Evolutionary conservation across 2,888 invertebrate species (phyloP), one percentile per base, ranked within the genome.

Genomic region (Parnassius orleans): DNA sequence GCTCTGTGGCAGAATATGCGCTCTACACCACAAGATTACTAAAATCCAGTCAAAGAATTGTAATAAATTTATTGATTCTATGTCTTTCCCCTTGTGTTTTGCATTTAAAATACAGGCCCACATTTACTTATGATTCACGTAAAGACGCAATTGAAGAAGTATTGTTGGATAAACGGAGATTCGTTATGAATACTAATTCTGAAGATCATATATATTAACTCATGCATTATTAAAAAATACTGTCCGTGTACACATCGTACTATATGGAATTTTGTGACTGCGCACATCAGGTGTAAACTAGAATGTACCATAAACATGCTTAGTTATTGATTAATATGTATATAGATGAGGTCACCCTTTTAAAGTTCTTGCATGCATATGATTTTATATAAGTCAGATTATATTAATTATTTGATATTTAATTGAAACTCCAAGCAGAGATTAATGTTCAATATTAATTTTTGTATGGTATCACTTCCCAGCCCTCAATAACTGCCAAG

Each of bases 161-260:
- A 53, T 53, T 60, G 60, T 55, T 59, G 59, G 56, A 60, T 60
- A 60, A 60, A 64, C 60, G 53, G 47, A 48, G 63, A 57, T 57
- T 53, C 57, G 56, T 53, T 53, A 47, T 41, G 63, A 64, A 64
- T 64, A 60, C 63, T 63, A 64, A 64, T 60, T 60, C 46, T 33
- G 11, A 19, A 57, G 44, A 64, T 60, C 59, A 53, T 64, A 64
- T 60, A 42, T 60, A 60, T 57, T 47, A 47, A 53, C 53, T 43
- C 57, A 64, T 64, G 60, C 60, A 64, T 64, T 64, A 53, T 64
- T 60, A 60, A 64, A 46, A 43, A 57, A 60, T 43, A 52, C 24
- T 54, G 46, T 55, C 46, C 51, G 44, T 50, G 44, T 59, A 44
- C 42, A 12, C 43, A 15, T 46, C 15, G 60, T 50, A 48, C 48